Evolutionary conservation across 2,113 vertebrate genomes (phyloP).

Genomic region (Micromys minutus): DNA sequence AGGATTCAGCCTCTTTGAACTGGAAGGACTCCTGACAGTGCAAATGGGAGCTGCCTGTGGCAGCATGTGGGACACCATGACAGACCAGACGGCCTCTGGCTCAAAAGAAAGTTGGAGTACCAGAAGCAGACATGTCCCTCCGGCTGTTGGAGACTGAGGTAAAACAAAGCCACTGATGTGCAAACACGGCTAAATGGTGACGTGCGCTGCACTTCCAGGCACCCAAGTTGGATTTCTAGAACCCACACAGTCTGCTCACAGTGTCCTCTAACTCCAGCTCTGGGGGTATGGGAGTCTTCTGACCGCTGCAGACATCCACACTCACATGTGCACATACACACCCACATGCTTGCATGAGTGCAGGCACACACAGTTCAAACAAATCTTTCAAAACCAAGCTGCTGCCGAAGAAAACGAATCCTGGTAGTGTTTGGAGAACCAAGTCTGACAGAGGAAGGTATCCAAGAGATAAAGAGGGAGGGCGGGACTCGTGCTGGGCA

Average conservation of each 20-base stretch:
- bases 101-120: background rate
- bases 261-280: background rate
- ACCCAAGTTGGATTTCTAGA: background rate
- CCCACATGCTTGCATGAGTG: background rate
- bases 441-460: too few relatives aligned
- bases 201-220: background rate
- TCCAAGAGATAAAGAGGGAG: background rate
- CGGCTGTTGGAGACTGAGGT: background rate
- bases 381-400: background rate
- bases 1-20: background rate
- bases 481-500: background rate
- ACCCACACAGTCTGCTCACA: background rate
- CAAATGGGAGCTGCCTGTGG: background rate
- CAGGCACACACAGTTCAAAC: background rate
- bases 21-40: background rate
- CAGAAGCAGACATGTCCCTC: background rate
- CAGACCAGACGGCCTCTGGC: background rate
- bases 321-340: background rate
- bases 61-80: background rate
- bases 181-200: background rate
- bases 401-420: background rate
- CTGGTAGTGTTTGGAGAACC: too few relatives aligned
- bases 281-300: background rate
- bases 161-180: background rate
- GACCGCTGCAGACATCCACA: background rate